Conservation (phyloP, 1,140 invertebrate genomes). For the Drosophila sucinea region DNA sequence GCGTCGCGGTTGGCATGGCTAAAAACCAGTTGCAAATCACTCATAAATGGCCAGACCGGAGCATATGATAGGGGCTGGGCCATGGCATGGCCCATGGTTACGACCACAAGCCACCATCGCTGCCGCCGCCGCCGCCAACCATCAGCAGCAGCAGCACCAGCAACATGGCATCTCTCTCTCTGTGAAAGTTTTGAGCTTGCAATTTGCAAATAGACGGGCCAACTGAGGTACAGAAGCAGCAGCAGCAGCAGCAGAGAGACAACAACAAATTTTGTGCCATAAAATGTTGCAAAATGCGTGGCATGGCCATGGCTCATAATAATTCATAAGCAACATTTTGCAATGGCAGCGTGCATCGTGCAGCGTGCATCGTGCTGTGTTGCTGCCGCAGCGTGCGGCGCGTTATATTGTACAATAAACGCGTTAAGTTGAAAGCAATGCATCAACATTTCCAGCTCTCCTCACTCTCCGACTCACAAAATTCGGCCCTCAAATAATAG, state of each 20-base stretch:
- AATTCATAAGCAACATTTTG: constrained; percentile 81
- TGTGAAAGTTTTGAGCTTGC: constrained; percentile 61
- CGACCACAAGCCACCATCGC: constrained; percentile 9
- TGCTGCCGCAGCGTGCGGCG: constrained; percentile 28
- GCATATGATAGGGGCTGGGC: constrained; percentile 15
- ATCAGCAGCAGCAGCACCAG: too few relatives aligned
- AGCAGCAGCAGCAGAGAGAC: constrained; percentile 37
- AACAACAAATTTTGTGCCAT: constrained; percentile 75
- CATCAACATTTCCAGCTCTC: constrained; percentile 64
- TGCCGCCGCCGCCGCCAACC: not conserved
- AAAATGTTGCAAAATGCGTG: constrained; percentile 78
- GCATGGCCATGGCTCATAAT: constrained; percentile 73
- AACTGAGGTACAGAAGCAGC: constrained; percentile 12
- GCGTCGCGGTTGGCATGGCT: constrained; percentile 50
- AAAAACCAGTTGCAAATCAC: constrained; percentile 73
- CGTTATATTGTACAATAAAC: constrained; percentile 69
- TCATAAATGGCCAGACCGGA: constrained; percentile 70
- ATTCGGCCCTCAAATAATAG: constrained; percentile 16
- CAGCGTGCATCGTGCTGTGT: not conserved
- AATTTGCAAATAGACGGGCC: constrained; percentile 71
- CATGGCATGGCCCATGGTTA: not conserved
- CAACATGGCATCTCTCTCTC: constrained; percentile 8
- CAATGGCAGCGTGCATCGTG: constrained; percentile 42
- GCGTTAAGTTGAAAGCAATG: constrained; percentile 79
- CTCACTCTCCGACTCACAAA: constrained; percentile 11